Evolutionary conservation across 35 echinoderm and acorn worm species (phyloP).

Genomic region (Patiria miniata): DNA sequence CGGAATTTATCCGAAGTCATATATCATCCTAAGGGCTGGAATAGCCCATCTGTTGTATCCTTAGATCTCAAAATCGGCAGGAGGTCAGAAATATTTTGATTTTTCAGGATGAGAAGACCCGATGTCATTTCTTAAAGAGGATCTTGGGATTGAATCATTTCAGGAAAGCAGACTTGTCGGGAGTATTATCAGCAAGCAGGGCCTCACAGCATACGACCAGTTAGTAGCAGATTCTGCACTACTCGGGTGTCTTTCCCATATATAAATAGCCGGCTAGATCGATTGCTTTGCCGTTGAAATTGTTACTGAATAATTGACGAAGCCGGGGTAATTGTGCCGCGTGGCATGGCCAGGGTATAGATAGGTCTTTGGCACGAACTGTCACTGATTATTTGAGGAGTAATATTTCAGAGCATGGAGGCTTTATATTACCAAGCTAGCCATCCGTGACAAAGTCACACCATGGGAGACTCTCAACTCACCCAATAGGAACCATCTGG

Average conservation of each 20-base stretch:
- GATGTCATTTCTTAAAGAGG: conserved; percentile 22
- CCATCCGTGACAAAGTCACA: conserved; percentile 28
- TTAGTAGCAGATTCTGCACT: neutral
- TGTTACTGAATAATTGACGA: conserved; percentile 46
- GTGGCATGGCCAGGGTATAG: neutral
- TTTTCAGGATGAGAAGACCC: neutral
- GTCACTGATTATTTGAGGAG: conserved; percentile 50
- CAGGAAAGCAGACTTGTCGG: neutral
- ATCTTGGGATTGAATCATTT: neutral
- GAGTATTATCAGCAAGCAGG: conserved; percentile 3
- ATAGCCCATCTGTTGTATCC: conserved; percentile 23
- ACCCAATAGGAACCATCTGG: conserved; percentile 3
- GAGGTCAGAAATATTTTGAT: conserved; percentile 12
- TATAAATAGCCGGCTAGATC: conserved; percentile 26
- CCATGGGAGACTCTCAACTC: neutral
- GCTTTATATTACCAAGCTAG: conserved; percentile 39
- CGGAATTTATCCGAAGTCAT: conserved; percentile 4
- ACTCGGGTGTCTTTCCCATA: neutral
- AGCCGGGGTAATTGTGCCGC: conserved; percentile 38
- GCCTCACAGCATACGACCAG: neutral
- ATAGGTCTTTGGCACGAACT: conserved; percentile 25
- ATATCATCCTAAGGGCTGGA: neutral
- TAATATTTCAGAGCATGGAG: conserved; percentile 40
- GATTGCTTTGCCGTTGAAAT: conserved; percentile 36
- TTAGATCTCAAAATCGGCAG: neutral